Evolutionary conservation across 2,113 vertebrate species (phyloP), one percentile per base, ranked within the genome.

Genomic region (Pseudorhombus dupliciocellatus): DNA sequence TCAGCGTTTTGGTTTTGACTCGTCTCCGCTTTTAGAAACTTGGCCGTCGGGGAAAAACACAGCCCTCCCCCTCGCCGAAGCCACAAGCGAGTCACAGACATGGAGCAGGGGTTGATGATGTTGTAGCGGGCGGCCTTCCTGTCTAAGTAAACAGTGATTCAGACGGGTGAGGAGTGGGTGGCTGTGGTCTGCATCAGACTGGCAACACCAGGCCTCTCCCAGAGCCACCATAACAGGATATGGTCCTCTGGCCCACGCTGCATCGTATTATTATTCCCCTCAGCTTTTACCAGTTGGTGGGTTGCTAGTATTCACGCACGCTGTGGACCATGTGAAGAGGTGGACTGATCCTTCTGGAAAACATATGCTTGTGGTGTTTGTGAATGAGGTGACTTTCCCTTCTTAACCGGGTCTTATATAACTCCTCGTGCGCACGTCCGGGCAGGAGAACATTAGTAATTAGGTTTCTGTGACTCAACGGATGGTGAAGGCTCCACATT

Each of bases 101-200:
- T 65, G 79, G 79, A 83, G 88, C 88, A 84, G 79, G 70, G 70
- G 79, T 75, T 80, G 86, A 87, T 86, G 87, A 82, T 85, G 91
- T 69, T 82, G 88, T 82, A 78, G 81, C 21, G 24, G 83, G 50
- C 77, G 62, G 77, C 70, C 79, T 83, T 91, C 86, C 89, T 90
- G 92, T 90, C 88, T 88, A 61, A 86, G 89, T 91, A 92, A 93
- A 92, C 90, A 91, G 67, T 89, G 90, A 91, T 84, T 92, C 92
- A 92, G 83, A 75, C 25, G 66, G 86, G 40, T 75, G 86, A 88
- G 63, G 84, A 84, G 88, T 90, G 80, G 87, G 87, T 85, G 89
- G 90, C 73, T 89, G 90, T 57, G 85, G 89, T 90, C 74, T n/a
- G 71, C 48, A 78, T 50, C 65, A 81, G 82, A 80, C 82, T 50